A percentile compares a stretch with the other conserved stretches of the same genome.
phyloP scores from a whole-genome alignment of 2,113 vertebrate genomes.

The Tyto alba region DNA sequence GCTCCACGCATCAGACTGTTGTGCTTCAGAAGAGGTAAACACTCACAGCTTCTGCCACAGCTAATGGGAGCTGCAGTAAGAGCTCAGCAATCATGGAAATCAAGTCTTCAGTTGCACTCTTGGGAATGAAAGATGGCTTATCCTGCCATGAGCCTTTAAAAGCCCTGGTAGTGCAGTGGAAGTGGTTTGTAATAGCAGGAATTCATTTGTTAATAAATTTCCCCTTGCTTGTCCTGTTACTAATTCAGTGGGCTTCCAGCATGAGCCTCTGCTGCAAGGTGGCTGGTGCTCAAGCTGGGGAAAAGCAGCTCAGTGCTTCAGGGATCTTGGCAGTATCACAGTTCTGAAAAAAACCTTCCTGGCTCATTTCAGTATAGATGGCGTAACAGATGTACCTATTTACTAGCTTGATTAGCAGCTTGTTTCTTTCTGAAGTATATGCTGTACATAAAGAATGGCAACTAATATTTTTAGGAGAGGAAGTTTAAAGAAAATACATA shows the following conservation, averaged over 20 bases:
- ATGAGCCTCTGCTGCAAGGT: neutral
- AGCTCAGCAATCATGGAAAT: neutral
- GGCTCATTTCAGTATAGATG: neutral
- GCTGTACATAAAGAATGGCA: neutral
- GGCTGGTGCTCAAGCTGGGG: neutral
- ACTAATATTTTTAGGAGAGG: neutral
- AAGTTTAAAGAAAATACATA: neutral
- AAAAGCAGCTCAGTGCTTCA: neutral
- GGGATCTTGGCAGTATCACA: neutral
- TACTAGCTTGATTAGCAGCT: neutral
- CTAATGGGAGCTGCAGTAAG: neutral
- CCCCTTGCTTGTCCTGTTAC: neutral
- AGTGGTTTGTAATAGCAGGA: constrained; percentile 16
- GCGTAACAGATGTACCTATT: neutral
- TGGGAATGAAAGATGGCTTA: neutral
- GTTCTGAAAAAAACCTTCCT: neutral
- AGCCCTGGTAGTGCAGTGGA: neutral
- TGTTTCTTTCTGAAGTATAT: neutral
- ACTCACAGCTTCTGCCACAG: neutral
- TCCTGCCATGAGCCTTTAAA: neutral
- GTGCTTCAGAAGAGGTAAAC: neutral
- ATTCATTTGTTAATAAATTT: constrained; percentile 18
- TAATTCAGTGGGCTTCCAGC: neutral
- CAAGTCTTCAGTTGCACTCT: neutral
- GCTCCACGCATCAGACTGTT: neutral